Evolutionary conservation across 2,113 vertebrate species (phyloP), one percentile per base, ranked within the genome.

Genomic region (Asarcornis scutulata): DNA sequence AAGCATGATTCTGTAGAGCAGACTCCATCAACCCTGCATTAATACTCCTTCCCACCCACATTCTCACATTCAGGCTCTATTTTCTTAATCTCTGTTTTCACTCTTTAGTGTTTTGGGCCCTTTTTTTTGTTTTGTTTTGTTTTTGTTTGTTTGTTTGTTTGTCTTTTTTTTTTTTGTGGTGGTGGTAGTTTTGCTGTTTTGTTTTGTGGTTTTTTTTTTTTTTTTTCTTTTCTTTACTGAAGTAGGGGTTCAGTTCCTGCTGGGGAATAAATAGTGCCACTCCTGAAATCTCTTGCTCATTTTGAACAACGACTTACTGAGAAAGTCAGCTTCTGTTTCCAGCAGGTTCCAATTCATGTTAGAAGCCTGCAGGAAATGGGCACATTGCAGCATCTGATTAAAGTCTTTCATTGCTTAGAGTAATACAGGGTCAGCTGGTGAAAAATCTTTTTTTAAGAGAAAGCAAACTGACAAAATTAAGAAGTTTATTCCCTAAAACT

Each of bases 341-440:
- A 94, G 91, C 85, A 96, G 90, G 73, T 74, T 96, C 68, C 64
- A 93, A 93, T 91, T 93, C 72, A 52, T 38, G 40, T 81, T 74
- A 90, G 94, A 89, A 93, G 88, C 79, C 91, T 83, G 56, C 76
- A 97, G 93, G 91, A 96, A 95, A 96, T 48, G 48, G 90, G 93
- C 76, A 93, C 86, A 78, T 72, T 88, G 90, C 91, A 95, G 76
- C 80, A 91, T 90, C 88, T 96, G 93, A 96, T 95, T 96, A 86
- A 93, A 91, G 91, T 52, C 79, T 95, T 94, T 95, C 89, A 86
- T 88, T 93, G 48, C 60, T 91, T 59, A 86, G 79, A 97, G 89
- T 96, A 96, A 91, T 63, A 56, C 31, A 88, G 56, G 79, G 89
- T 95, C 89, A 91, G 88, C 82, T 91, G 60, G 72, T 42, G 56